A percentile compares a stretch with the other conserved stretches of the same genome.
These are phyloP conservation scores for Bubo scandiacus DNA, from an alignment of 2,113 vertebrate genomes.

Conservation along the genomic window DNA sequence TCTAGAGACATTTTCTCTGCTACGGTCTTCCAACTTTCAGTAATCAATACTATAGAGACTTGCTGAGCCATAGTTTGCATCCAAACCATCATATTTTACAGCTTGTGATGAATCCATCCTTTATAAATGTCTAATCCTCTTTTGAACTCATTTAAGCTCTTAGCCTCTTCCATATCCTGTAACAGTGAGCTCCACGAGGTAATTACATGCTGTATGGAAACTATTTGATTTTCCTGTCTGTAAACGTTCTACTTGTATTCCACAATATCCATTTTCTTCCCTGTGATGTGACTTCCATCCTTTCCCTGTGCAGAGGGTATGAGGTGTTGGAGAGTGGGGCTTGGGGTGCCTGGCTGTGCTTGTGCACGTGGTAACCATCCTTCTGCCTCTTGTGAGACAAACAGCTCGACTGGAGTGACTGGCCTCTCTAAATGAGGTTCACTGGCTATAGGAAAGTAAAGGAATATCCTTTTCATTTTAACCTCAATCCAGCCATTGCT, in stretches of 20 bases:
- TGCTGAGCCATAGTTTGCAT: not conserved
- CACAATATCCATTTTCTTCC: not conserved
- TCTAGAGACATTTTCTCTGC: not conserved
- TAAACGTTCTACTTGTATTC: not conserved
- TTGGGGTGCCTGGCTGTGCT: not conserved
- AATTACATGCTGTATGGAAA: not conserved
- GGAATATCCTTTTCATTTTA: not conserved
- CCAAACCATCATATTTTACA: not conserved
- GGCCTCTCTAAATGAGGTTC: not conserved
- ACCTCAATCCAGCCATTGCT: not conserved
- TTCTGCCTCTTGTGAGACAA: not conserved
- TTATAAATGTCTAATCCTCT: not conserved
- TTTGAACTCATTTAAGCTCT: not conserved
- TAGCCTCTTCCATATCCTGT: not conserved
- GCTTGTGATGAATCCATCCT: not conserved
- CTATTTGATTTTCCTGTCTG: not conserved
- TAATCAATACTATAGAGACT: not conserved
- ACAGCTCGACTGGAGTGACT: not conserved
- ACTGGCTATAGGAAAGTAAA: not conserved
- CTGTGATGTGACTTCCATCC: not conserved
- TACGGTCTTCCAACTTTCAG: not conserved
- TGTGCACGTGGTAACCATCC: rapidly evolving
- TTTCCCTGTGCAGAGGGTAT: not conserved
- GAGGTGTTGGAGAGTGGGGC: rapidly evolving
- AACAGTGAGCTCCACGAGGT: not conserved